Percentiles rank a stretch among this genome's conserved stretches.
These are phyloP conservation scores for Hyposoter didymator DNA, from an alignment of 2,888 invertebrate species.

Conservation along the genomic window DNA sequence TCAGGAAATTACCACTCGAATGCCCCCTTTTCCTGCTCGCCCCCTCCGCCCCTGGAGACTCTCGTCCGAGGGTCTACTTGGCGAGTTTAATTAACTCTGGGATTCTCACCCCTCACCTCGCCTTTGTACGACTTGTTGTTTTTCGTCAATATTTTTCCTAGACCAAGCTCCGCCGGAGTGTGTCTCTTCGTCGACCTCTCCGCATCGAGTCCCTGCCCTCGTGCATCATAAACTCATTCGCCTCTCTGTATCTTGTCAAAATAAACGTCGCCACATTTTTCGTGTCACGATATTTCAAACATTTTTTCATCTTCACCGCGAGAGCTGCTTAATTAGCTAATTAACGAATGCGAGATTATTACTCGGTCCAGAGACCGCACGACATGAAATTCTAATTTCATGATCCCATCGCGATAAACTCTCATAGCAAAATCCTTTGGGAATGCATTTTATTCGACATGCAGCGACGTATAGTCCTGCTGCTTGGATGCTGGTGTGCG, in stretches of 20 bases:
- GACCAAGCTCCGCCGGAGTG: slow-evolving; percentile 64
- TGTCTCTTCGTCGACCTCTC: slow-evolving; percentile 20
- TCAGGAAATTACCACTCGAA: slow-evolving; percentile 82
- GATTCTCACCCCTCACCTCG: slow-evolving; percentile 55
- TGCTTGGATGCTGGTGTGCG: no score
- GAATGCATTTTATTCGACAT: slow-evolving; percentile 47
- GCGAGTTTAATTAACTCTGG: slow-evolving; percentile 82
- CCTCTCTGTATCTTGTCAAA: background rate
- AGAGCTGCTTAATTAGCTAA: no score
- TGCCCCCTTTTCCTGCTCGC: slow-evolving; percentile 65
- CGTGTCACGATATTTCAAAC: background rate
- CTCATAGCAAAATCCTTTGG: slow-evolving; percentile 23
- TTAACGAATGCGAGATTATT: no score
- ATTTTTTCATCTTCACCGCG: background rate
- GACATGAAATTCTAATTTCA: no score
- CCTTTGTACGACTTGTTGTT: slow-evolving; percentile 72
- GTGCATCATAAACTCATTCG: background rate
- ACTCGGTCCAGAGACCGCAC: no score
- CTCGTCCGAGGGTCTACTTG: slow-evolving; percentile 75
- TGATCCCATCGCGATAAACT: background rate
- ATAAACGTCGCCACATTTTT: background rate
- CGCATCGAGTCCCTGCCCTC: background rate
- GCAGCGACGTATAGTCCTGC: no score
- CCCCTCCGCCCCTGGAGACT: slow-evolving; percentile 54
- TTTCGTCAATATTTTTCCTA: slow-evolving; percentile 83